Base-by-base conservation (phyloP, 2,888 invertebrate genomes). In the Candidula unifasciata region DNA sequence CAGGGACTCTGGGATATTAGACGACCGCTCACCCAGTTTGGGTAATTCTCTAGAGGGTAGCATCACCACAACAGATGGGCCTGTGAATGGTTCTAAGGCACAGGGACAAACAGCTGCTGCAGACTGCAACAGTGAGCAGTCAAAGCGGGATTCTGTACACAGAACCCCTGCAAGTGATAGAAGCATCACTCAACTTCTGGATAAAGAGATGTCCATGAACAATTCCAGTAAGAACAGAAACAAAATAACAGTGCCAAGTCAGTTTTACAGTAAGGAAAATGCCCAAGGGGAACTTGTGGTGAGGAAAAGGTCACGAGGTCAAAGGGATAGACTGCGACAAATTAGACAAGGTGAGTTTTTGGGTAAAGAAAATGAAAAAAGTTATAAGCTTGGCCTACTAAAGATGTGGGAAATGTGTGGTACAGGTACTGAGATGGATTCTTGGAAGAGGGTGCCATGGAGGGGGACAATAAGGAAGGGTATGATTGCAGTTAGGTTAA, bases 241-340 rank as follows among this genome's bases (percentile, higher is more conserved):
- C 35, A 82, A 82, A 77, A 33, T 82, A 2, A 33, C 52, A 54
- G 60, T 82, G 13, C 80, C 86, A 24, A 80, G 82, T 52, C 86
- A 83, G 81, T 77, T 80, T 30, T 76, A 71, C 60, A 73, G 76
- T 30, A 82, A 79, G 64, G 86, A 86, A 35, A 83, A 81, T 35
- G 60, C 78, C 52, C 81, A 81, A 33, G 78, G 73, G 16, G 85
- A 86, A 66, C 60, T 85, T 33, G 81, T 77, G 8, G 83, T 87
- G 27, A 82, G 87, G 66, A 84, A 86, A 52, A 87, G 85, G 80
- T 82, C 86, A 52, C 64, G 85, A 60, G 85, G 85, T 64, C 85
- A 88, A 66, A 79, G 85, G 57, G 88, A 88, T 52, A 68, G 86
- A 69, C 68, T 87, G 30, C 78, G 86, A 35, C 84, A 86, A 37